Evolutionary conservation across 2,888 invertebrate genomes (phyloP), one percentile per base, ranked within the genome.

Genomic region (Agrochola circellaris): DNA sequence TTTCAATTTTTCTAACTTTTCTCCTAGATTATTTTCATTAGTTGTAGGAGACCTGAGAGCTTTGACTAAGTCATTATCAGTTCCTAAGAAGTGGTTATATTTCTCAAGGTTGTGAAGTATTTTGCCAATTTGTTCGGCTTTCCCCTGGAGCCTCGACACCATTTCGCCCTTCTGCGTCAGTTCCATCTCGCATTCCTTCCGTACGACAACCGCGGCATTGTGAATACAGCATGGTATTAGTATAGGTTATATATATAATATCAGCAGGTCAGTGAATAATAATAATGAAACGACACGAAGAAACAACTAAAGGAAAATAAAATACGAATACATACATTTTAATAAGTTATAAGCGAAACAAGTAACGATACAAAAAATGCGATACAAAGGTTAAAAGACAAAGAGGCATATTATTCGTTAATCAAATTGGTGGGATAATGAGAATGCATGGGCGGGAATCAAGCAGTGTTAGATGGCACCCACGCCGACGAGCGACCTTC

Each of bases 141-240:
- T 99, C 92, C 98, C 98, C 97, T 99, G 99, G 90, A 99, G 98
- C 91, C 99, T 98, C 94, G 98, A 98, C 92, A 99, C 99, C 98
- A 99, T 98, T 97, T 99, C 99, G 91, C 99, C 99, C 96, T 99
- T 99, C 97, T 99, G 99, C 92, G 99, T 99, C 95, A 99, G 97
- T 96, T 99, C 99, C 97, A 98, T 98, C 97, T 99, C 99, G 97
- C 99, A 99, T 97, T 99, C 99, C 99, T 99, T 96, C 95, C 96
- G 91, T 94, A 91, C 89, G 93, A 92, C 83, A 93, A 93, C 91
- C 94, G 95, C 95, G 95, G 95, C 95, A 96, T 94, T 92, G 91
- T 95, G 93, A 96, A 96, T 94, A 95, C 93, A 95, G 90, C 92
- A 94, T 93, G 90, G 91, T 90, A 94, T 96, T 96, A 96, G 96